Evolutionary conservation across 2,113 vertebrate species (phyloP).

Genomic region (Neofelis nebulosa): DNA sequence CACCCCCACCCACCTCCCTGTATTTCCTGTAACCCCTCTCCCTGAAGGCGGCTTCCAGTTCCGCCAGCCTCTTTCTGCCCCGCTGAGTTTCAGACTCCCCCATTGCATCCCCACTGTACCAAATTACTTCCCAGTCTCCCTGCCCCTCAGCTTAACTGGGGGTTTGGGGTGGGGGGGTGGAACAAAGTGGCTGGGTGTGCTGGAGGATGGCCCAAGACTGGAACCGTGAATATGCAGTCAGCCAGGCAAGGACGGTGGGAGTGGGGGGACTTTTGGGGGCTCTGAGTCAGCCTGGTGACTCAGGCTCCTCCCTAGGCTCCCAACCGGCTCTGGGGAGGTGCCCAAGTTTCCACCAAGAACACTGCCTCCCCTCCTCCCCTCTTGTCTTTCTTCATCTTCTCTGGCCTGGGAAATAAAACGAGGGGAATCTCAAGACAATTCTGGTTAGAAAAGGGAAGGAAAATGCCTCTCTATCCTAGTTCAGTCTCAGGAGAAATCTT

Average conservation of each 20-base stretch:
- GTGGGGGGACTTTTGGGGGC: slow-evolving; percentile 57
- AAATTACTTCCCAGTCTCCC: background rate
- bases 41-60: background rate
- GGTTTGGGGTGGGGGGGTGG: background rate
- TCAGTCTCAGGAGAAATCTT: background rate
- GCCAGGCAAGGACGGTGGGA: background rate
- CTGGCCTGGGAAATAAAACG: background rate
- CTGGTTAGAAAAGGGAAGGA: background rate
- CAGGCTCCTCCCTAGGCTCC: slow-evolving; percentile 17
- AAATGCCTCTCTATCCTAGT: background rate
- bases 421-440: background rate
- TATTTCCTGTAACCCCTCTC: background rate
- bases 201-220: background rate
- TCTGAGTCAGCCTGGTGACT: slow-evolving; percentile 70
- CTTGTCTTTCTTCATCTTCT: background rate
- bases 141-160: background rate
- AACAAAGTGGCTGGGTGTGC: background rate
- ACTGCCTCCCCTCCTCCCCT: background rate
- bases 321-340: background rate
- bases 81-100: background rate
- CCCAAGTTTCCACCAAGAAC: background rate
- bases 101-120: background rate
- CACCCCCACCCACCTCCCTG: background rate
- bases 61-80: background rate
- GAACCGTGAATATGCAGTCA: background rate